Base-by-base conservation (phyloP, 1,140 invertebrate species). In the Drosophila eugracilis region DNA sequence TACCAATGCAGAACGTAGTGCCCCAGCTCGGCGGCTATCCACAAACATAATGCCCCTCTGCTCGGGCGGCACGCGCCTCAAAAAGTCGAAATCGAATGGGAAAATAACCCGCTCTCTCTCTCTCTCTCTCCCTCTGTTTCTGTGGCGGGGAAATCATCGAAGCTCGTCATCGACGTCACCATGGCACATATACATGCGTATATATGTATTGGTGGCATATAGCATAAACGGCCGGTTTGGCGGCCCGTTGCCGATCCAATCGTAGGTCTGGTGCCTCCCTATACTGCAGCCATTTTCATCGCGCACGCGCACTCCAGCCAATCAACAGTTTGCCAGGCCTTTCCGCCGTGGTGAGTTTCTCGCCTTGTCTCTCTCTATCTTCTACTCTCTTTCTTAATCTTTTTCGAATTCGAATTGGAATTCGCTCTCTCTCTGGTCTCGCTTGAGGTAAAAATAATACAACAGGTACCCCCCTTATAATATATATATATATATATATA, bases 241-340 rank as follows among this genome's bases (percentile, higher is more conserved):
- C 54, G 69, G 28, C 21, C 49, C 26, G 60, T n/a, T 32, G 59
- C 42, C 37, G 69, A 69, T 75, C 90, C 90, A 91, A 91, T 91
- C 79, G 70, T 52, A 48, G 67, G 67, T 62, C 57, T 60, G 52
- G 90, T 59, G 74, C 86, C 89, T 91, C 90, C 90, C 83, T 77
- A 63, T 54, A 63, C 50, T 91, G 83, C 86, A 91, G 90, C 90
- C 90, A 91, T 91, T 91, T 91, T 91, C 90, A 72, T 73, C 80
- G 90, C 90, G 90, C 90, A 91, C 60, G 90, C 90, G 90, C 90
- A 91, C 63, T 75, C 62, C 75, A 84, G 63, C 90, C 90, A 91
- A 91, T 91, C 90, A 91, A 89, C 90, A 89, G 88, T 89, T 91
- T 90, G 78, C 83, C 74, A 77, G 77, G 80, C 77, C 80, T 55